phyloP scores from a whole-genome alignment of 1,140 invertebrate species.

The Achatina immaculata region DNA sequence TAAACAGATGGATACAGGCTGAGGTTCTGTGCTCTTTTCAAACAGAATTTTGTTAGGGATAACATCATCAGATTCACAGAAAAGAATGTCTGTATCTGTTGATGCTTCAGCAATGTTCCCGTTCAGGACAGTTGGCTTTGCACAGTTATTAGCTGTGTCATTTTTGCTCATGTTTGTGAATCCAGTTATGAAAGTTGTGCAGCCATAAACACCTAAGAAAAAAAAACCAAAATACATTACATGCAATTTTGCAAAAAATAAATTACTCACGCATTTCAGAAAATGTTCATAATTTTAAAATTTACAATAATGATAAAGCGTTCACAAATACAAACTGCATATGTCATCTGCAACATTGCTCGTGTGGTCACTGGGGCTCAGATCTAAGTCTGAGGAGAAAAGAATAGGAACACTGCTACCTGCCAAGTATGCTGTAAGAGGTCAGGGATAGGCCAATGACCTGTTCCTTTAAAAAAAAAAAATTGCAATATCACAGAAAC shows the following conservation, averaged over 20 bases:
- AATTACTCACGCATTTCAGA: neutral
- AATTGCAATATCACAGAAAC: no score
- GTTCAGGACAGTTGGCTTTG: neutral
- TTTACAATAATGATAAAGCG: no score
- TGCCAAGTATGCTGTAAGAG: no score
- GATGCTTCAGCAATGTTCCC: neutral
- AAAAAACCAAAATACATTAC: neutral
- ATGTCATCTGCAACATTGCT: no score
- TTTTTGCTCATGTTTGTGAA: neutral
- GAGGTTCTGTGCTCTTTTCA: neutral
- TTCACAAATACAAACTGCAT: no score
- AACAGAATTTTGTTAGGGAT: neutral
- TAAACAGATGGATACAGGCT: neutral
- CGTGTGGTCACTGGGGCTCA: no score
- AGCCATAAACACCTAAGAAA: neutral
- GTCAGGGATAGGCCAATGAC: no score
- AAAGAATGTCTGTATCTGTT: neutral
- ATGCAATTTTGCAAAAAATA: neutral
- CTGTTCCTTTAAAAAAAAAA: no score
- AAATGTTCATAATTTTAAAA: no score
- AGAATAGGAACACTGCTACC: no score
- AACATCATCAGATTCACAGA: neutral
- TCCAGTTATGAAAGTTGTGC: neutral
- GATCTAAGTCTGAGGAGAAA: no score
- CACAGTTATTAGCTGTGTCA: neutral